Percentiles rank a stretch among this genome's conserved stretches.
These are phyloP conservation scores for Andinoacara biseriatus DNA, from an alignment of 2,113 vertebrate species.

Conservation along the genomic window DNA sequence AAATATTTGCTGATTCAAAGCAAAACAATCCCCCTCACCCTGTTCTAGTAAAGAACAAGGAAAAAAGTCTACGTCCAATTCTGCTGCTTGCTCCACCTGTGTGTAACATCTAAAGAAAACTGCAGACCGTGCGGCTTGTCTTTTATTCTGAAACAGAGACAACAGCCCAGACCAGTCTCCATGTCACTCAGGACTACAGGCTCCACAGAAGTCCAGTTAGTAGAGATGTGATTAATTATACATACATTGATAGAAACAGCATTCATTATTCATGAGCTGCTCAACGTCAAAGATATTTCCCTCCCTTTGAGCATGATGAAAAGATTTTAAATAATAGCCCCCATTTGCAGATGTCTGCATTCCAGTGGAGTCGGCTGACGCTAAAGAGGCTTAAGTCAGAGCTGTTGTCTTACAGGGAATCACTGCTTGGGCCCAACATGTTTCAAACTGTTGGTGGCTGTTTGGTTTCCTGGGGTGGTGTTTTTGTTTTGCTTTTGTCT, in stretches of 20 bases:
- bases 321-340: constrained; percentile 81
- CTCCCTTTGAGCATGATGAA: constrained; percentile 80
- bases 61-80: constrained; percentile 4
- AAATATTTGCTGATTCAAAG: constrained; percentile 60
- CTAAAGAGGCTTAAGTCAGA: constrained; percentile 71
- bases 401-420: constrained; percentile 68
- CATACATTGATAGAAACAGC: constrained; percentile 84
- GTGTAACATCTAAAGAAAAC: constrained; percentile 39
- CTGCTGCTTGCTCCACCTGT: constrained; percentile 52
- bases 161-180: constrained; percentile 65
- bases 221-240: constrained; percentile 83
- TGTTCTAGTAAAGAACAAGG: constrained; percentile 31
- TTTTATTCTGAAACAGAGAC: constrained; percentile 63
- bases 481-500: constrained; percentile 68
- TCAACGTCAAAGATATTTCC: constrained; percentile 78
- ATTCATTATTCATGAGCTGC: constrained; percentile 81
- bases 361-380: constrained; percentile 68
- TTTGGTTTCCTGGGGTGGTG: constrained; percentile 48
- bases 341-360: constrained; percentile 77
- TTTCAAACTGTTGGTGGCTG: constrained; percentile 47
- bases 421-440: constrained; percentile 45
- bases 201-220: constrained; percentile 76
- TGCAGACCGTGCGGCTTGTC: constrained; percentile 24
- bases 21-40: constrained; percentile 53
- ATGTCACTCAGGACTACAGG: constrained; percentile 74